phyloP scores from a whole-genome alignment of 2,113 vertebrate species.

The Pontoporia blainvillei region DNA sequence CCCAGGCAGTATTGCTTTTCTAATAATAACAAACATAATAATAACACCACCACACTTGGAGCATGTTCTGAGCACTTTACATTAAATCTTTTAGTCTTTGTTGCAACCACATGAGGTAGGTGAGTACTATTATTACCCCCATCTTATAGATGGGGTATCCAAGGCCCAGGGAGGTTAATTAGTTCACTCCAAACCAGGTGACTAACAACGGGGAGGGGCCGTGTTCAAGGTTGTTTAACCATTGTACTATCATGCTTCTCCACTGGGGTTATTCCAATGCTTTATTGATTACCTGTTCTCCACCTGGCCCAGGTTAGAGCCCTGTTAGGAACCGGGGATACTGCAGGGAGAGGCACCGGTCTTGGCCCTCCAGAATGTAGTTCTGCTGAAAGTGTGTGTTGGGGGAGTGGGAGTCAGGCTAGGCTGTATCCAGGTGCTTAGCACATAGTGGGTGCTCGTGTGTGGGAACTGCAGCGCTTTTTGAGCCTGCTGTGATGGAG shows the following conservation, averaged over 20 bases:
- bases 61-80: neutral
- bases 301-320: neutral
- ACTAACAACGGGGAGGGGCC: neutral
- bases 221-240: fast-evolving
- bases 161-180: neutral
- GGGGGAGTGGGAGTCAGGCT: neutral
- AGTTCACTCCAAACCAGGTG: no score
- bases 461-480: neutral
- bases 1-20: neutral
- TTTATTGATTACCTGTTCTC: neutral
- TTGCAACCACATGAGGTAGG: no score
- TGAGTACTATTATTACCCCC: fast-evolving
- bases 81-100: neutral
- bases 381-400: neutral
- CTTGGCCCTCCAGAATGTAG: neutral
- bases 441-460: neutral
- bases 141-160: neutral
- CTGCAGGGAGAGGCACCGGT: neutral
- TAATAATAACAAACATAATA: neutral
- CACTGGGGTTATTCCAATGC: neutral
- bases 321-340: neutral
- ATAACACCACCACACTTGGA: fast-evolving
- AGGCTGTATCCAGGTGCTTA: neutral
- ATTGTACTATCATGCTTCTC: no score
- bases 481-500: neutral